Evolutionary conservation across 2,888 invertebrate species (phyloP), one percentile per base, ranked within the genome.

Genomic region (Caenorhabditis angaria): DNA sequence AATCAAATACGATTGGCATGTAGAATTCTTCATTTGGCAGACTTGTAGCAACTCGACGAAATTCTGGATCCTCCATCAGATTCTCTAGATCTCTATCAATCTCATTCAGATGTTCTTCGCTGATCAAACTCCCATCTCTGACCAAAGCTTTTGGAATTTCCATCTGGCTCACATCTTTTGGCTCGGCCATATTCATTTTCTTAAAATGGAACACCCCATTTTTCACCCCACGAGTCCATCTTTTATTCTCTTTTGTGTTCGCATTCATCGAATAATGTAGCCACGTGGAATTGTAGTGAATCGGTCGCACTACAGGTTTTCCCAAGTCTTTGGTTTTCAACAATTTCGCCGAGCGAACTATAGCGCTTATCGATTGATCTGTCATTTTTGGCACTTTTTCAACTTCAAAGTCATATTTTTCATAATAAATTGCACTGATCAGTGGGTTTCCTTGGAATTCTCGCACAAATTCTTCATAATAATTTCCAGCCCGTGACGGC

Each of bases 381-480:
- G 65, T 65, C 4, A 70, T 27, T 6, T 57, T 53, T 0, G 70
- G 61, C 28, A 65, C 61, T 54, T 28, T 54, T 3, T 24, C 29
- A 28, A 25, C 29, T 10, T 5, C 24, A 54, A 27, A 54, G 14
- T 54, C 54, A 8, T 54, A 27, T 18, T 28, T 54, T 1, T 8
- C 28, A 28, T 54, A 54, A 18, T 54, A 28, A 25, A 54, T 27
- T 4, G 5, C 24, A 24, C 24, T 25, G 54, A 54, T 54, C 8
- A 24, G 4, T 10, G 54, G 29, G 18, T 29, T n/a, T 6, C 20
- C 18, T 4, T n/a, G 28, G 28, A 28, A 54, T 20, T 27, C 25
- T 20, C 65, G 57, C 27, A 65, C 65, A 29, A 72, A 77, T 27
- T 79, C 77, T 6, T 74, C 75, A 25, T 75, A 70, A 61, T 79